Percentiles rank a stretch among this genome's conserved stretches.
Evolutionary conservation across 1,140 invertebrate species (phyloP).

Genomic region (Platyura marginata): DNA sequence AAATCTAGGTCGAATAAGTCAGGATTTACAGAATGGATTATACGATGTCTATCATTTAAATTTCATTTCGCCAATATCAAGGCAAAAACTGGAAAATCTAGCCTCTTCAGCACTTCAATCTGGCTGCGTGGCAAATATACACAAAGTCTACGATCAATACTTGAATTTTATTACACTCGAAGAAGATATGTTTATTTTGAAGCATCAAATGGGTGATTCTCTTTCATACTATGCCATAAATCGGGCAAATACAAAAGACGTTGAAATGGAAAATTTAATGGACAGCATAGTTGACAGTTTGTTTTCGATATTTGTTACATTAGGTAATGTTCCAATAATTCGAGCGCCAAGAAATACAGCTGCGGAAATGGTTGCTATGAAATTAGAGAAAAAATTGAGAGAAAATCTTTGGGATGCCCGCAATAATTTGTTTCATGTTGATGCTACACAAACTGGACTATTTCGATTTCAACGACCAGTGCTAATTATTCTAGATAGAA

Average conservation of each 20-base stretch:
- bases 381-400: slow-evolving; percentile 90
- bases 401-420: slow-evolving; percentile 93
- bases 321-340: slow-evolving; percentile 90
- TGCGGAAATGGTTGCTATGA: slow-evolving; percentile 94
- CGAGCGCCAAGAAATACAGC: slow-evolving; percentile 89
- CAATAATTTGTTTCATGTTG: slow-evolving; percentile 87
- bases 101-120: slow-evolving; percentile 79
- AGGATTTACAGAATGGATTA: slow-evolving; percentile 77
- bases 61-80: slow-evolving; percentile 90
- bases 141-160: slow-evolving; percentile 96
- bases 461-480: slow-evolving; percentile 84
- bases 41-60: slow-evolving; percentile 96
- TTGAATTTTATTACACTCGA: slow-evolving; percentile 96
- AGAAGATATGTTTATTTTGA: slow-evolving; percentile 91
- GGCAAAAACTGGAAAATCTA: slow-evolving; percentile 90
- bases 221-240: slow-evolving; percentile 94
- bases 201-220: slow-evolving; percentile 76
- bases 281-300: slow-evolving; percentile 90
- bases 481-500: slow-evolving; percentile 83
- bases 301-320: slow-evolving; percentile 93
- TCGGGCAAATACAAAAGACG: slow-evolving; percentile 83
- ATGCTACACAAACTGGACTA: slow-evolving; percentile 53
- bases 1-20: slow-evolving; percentile 84
- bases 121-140: slow-evolving; percentile 73
- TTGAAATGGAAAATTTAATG: slow-evolving; percentile 90